A percentile compares a stretch with the other conserved stretches of the same genome.
These are phyloP conservation scores for Gallinago media DNA, from an alignment of 2,113 vertebrate species.

Conservation along the genomic window DNA sequence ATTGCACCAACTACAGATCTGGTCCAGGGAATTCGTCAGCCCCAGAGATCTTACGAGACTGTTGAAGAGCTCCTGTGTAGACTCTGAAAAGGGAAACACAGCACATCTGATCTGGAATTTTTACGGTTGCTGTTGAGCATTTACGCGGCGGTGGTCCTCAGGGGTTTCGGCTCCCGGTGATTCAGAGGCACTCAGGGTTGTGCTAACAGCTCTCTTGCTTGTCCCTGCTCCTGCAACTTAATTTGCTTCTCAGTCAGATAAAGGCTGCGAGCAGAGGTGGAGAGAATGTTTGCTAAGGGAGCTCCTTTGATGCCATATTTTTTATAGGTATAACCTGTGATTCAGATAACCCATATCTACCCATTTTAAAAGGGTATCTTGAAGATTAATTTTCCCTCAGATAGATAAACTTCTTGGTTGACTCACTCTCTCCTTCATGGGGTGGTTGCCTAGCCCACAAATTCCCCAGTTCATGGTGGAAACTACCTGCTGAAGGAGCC, in stretches of 20 bases:
- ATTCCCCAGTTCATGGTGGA: neutral
- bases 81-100: neutral
- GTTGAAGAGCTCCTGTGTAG: neutral
- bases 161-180: neutral
- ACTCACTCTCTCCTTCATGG: neutral
- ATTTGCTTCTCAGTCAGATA: slow-evolving; percentile 36
- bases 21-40: neutral
- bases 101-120: neutral
- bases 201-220: neutral
- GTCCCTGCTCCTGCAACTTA: neutral
- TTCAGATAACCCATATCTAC: slow-evolving; percentile 48
- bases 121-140: neutral
- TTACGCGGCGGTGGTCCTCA: neutral
- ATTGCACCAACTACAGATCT: neutral
- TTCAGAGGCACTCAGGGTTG: neutral
- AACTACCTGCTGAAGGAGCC: slow-evolving; percentile 26
- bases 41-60: neutral
- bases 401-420: neutral
- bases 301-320: slow-evolving; percentile 56
- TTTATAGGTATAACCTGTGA: neutral
- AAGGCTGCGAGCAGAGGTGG: slow-evolving; percentile 22
- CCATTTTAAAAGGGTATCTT: neutral
- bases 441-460: neutral
- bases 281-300: slow-evolving; percentile 7
- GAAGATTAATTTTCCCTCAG: slow-evolving; percentile 14